Evolutionary conservation across 2,888 invertebrate species (phyloP), one percentile per base, ranked within the genome.

Genomic region (Panzeria rudis): DNA sequence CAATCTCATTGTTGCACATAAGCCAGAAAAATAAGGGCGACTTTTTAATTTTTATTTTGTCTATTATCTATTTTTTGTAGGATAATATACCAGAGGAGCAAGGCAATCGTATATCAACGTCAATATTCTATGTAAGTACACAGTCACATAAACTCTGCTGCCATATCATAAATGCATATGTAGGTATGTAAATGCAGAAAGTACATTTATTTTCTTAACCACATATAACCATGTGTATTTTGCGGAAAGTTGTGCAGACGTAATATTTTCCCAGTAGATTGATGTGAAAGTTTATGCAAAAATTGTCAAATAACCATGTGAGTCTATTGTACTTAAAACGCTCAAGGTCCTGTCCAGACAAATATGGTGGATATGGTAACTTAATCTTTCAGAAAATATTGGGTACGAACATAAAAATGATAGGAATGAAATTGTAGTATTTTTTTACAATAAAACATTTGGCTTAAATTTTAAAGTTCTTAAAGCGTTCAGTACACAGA

Each of bases 71-170:
- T 75, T 25, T 61, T 2, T 4, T 61, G n/a, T 11, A 85, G 85
- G 64, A 56, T 38, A 66, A 78, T 29, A 29, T 86, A 44, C 83
- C 85, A 29, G 72, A 69, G 13, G 95, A 96, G 88, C 95, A 95
- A 89, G 99, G 99, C 66, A 99, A 99, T 93, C 94, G 99, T 89
- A 99, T 99, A 88, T 98, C 99, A 11, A 99, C 99, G 0, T 97
- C 98, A 87, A 94, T 99, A 69, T 98, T 97, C 93, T 99, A 99
- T 92, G 98, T 98, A 94, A 96, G 97, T 95, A 77, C 11, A 54
- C 9, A 38, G 47, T 44, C 41, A 35, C n/a, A 20, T 6, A 20
- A 44, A 17, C 2, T 6, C 11, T 29, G 17, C 13, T 17, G n/a
- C 15, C 38, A 62, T 32, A 44, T 6, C 13, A 44, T 0, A 54